Evolutionary conservation across 2,113 vertebrate genomes (phyloP), one percentile per base, ranked within the genome.

Genomic region (Chlamydotis undulata): DNA sequence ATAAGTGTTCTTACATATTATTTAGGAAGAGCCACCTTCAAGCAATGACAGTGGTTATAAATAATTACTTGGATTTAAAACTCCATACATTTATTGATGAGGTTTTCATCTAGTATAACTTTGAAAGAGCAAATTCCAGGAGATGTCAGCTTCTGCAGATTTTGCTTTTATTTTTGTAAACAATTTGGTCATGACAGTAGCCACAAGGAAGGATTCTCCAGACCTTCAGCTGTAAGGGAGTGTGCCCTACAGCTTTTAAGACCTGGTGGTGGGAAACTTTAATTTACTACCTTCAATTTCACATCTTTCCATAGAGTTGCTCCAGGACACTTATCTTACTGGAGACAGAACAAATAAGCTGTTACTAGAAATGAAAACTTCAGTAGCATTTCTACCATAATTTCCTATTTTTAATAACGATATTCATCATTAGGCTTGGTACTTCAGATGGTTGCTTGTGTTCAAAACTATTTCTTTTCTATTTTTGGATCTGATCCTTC

Each of bases 401-500:
- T 75, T 89, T 95, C 70, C 74, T 94, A 83, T 89, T 96, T 97
- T 95, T 94, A 89, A 87, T 69, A 70, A 75, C 65, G 45, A 73
- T 90, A 95, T 82, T 91, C 55, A 87, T 82, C 89, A 73, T 87
- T 77, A 93, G 41, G 57, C 45, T 95, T 96, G 92, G 89, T 94
- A 93, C 77, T 94, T 94, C 74, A 91, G 65, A 73, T 61, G 4
- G 0, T 70, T 96, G 92, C 83, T 94, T 89, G 87, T 56, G 80
- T 94, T 96, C 86, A 64, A 50, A 92, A 91, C 33, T 76, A 92
- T 52, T 96, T 91, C 47, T 92, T 94, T 85, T 93, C 95, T 96
- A 96, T 96, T 97, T 97, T 94, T 93, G 81, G 96, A 89, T 73
- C 57, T 70, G 65, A 90, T 96, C 83, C 80, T 93, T 90, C 87